Conservation (phyloP, 2,888 invertebrate genomes). For the Calliphora vomitoria region DNA sequence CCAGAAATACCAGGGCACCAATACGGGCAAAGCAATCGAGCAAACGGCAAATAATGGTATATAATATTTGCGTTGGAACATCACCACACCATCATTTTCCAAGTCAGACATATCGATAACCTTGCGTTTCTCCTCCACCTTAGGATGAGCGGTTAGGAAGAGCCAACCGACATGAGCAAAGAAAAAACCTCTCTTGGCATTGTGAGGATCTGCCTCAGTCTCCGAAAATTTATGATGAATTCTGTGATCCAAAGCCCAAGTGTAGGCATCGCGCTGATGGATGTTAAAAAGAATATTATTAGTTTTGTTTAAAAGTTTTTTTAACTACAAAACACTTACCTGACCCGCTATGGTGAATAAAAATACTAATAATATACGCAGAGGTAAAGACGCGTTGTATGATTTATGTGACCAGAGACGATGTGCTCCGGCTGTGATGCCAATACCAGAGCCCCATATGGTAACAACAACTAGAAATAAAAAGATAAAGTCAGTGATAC, state of each 20-base stretch:
- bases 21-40: constrained; percentile 89
- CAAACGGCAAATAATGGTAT: constrained; percentile 90
- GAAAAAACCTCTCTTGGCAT: constrained; percentile 93
- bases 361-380: constrained; percentile 88
- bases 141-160: constrained; percentile 92
- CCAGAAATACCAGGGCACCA: constrained; percentile 94
- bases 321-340: constrained; percentile 85
- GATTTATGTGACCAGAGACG: constrained; percentile 92
- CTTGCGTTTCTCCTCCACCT: constrained; percentile 89
- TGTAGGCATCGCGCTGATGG: constrained; percentile 91
- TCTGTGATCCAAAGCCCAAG: constrained; percentile 94
- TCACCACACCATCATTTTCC: constrained; percentile 89
- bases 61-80: constrained; percentile 91
- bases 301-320: neutral
- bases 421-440: constrained; percentile 93
- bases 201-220: constrained; percentile 90
- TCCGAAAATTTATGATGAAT: constrained; percentile 96
- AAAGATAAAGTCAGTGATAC: constrained; percentile 24
- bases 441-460: constrained; percentile 91
- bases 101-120: constrained; percentile 90
- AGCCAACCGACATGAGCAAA: constrained; percentile 98
- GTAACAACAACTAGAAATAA: constrained; percentile 85
- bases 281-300: neutral
- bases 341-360: constrained; percentile 93
- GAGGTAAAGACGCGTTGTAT: constrained; percentile 90